These are phyloP conservation scores for Neolamprologus kungweensis DNA, from an alignment of 2,113 vertebrate species.

Conservation along the genomic window DNA sequence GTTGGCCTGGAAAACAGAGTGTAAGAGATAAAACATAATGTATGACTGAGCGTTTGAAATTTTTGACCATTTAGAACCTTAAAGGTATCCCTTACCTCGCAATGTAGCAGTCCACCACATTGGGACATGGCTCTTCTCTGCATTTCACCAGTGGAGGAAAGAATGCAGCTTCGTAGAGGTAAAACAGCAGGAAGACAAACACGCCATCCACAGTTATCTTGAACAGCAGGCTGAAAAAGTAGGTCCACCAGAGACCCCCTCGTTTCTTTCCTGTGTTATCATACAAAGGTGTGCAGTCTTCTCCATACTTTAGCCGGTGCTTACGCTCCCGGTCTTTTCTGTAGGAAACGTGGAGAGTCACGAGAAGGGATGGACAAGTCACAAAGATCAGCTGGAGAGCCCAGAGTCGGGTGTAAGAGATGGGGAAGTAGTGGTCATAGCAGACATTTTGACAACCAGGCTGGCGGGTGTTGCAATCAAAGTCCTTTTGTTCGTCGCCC, in stretches of 20 bases:
- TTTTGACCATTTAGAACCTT: not conserved
- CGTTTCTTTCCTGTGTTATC: slow-evolving; percentile 78
- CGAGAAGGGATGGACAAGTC: slow-evolving; percentile 85
- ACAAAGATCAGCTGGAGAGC: slow-evolving; percentile 93
- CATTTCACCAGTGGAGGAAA: slow-evolving; percentile 83
- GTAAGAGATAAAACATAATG: not conserved
- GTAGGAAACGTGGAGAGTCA: slow-evolving; percentile 87
- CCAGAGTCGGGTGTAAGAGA: slow-evolving; percentile 88
- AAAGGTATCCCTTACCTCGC: slow-evolving; percentile 23
- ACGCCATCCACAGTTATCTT: slow-evolving; percentile 74
- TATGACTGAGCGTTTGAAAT: not conserved
- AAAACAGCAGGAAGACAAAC: slow-evolving; percentile 82
- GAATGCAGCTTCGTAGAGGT: slow-evolving; percentile 75
- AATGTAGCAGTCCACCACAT: slow-evolving; percentile 88
- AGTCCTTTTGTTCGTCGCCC: slow-evolving; percentile 86
- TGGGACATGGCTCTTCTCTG: slow-evolving; percentile 74
- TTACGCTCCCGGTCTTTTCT: slow-evolving; percentile 75
- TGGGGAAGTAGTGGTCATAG: slow-evolving; percentile 82
- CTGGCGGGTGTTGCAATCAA: slow-evolving; percentile 85
- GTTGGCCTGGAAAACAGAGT: slow-evolving; percentile 68
- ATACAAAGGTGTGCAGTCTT: slow-evolving; percentile 52
- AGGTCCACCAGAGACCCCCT: slow-evolving; percentile 92
- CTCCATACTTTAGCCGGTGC: slow-evolving; percentile 49
- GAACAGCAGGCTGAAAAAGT: slow-evolving; percentile 81
- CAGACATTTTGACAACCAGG: slow-evolving; percentile 88